These are phyloP conservation scores for Hyposoter dolosus DNA, from an alignment of 2,888 invertebrate genomes.

Conservation along the genomic window DNA sequence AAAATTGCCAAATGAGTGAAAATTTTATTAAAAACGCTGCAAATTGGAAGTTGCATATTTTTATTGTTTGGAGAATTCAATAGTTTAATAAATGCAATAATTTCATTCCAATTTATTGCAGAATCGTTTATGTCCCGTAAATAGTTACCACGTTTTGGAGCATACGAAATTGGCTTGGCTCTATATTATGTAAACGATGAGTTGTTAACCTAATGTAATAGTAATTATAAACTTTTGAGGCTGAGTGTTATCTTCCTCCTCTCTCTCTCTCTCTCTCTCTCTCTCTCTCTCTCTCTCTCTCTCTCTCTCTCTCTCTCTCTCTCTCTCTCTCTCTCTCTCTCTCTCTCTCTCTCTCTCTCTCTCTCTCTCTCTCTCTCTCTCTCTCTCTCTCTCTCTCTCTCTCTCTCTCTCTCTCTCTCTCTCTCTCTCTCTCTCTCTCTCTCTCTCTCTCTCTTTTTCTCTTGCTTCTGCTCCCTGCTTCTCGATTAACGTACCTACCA, in stretches of 20 bases:
- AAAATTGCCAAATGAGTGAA: too few relatives aligned
- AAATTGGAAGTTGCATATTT: too few relatives aligned
- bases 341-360: background rate
- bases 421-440: slow-evolving; percentile 11
- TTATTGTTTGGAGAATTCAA: too few relatives aligned
- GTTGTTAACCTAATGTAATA: background rate
- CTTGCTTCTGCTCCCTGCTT: slow-evolving; percentile 14
- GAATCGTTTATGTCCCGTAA: too few relatives aligned
- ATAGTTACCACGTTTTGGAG: background rate
- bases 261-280: slow-evolving; percentile 14
- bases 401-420: slow-evolving; percentile 19
- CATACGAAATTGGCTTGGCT: background rate
- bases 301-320: slow-evolving; percentile 18
- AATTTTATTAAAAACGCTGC: too few relatives aligned
- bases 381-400: background rate
- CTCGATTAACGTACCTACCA: slow-evolving; percentile 32
- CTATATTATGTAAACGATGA: background rate
- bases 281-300: slow-evolving; percentile 9
- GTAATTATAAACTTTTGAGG: background rate
- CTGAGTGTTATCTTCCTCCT: background rate
- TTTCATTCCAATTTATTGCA: too few relatives aligned
- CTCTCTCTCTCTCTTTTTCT: background rate
- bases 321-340: slow-evolving; percentile 14
- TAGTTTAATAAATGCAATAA: too few relatives aligned
- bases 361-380: slow-evolving; percentile 24